Base-by-base conservation (phyloP, 92 coral and sea anemone species). In the Phenganax stokvisi region DNA sequence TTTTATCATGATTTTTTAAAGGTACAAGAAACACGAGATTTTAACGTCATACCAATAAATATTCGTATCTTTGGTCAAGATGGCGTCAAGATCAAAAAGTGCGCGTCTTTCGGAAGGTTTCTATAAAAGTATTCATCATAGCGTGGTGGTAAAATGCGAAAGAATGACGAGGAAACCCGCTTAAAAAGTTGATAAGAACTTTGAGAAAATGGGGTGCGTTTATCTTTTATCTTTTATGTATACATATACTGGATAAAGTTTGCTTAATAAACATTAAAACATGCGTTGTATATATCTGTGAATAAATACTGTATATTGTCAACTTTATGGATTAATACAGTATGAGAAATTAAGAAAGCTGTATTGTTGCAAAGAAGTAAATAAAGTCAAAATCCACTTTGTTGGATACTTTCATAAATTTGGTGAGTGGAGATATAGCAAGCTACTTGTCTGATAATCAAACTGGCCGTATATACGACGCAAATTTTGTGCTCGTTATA, bases 111-210 rank as follows among this genome's bases (percentile, higher is more conserved):
- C 29, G 60, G 44, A 72, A 27, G 37, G 57, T 4, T 31, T 72
- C 51, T 72, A 31, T 51, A 72, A 72, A 72, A 72, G 9, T 72
- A 51, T 72, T 16, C 57, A 72, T 6, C 27, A 72, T n/a, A 57
- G 77, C 7, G 51, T 72, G 51, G 47, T 0, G 29, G 20, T 72
- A 54, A 51, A 66, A 66, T 7, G 8, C 9, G 51, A 66, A 51
- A 66, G 31, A 37, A 37, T 37, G 2, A 5, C 47, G 5, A 37
- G 3, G 5, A 37, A 37, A 37, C 47, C 47, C 47, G 47, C 47
- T 37, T 5, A 37, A 1, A 37, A 37, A 37, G 47, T 5, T 37
- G 47, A 37, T 15, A 61, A 61, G 27, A 61, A 17, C 6, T 17
- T 17, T 1, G 4, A 15, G 29, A 62, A 15, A 62, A 0, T 6